These are phyloP conservation scores for Ceraclea dissimilis DNA, from an alignment of 2,888 invertebrate species.

Conservation along the genomic window DNA sequence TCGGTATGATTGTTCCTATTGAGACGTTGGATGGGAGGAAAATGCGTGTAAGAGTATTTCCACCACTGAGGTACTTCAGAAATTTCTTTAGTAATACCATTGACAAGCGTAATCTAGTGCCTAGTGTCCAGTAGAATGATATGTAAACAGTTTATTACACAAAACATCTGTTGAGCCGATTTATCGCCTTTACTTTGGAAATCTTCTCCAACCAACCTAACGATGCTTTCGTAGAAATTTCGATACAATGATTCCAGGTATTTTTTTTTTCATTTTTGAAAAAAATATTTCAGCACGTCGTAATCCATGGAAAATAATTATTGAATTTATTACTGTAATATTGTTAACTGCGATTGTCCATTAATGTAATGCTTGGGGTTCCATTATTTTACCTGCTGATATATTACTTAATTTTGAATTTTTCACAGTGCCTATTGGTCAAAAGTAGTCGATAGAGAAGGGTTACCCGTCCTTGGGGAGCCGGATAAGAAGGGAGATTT, in stretches of 20 bases:
- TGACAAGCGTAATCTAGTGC: constrained; percentile 4
- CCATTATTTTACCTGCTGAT: no score
- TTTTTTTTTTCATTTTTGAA: no score
- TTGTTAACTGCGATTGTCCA: no score
- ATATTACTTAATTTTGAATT: neutral
- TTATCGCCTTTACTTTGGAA: no score
- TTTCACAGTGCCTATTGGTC: constrained; percentile 52
- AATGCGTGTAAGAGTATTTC: constrained; percentile 57
- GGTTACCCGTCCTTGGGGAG: constrained; percentile 59
- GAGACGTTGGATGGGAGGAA: constrained; percentile 63
- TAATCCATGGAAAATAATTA: no score
- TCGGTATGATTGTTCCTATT: constrained; percentile 59
- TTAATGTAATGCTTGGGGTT: no score
- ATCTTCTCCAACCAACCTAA: no score
- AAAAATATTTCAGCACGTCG: no score
- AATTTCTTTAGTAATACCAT: neutral
- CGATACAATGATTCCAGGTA: no score
- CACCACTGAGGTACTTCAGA: constrained; percentile 17
- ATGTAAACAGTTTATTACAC: neutral
- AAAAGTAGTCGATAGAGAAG: constrained; percentile 64
- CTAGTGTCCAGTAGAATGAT: neutral
- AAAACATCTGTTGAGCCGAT: no score
- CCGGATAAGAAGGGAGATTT: constrained; percentile 59
- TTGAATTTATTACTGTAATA: no score
- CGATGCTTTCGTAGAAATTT: no score